Percentiles rank a stretch among this genome's conserved stretches.
Conservation (phyloP, 2,888 invertebrate species). For the Peribatodes rhomboidaria region DNA sequence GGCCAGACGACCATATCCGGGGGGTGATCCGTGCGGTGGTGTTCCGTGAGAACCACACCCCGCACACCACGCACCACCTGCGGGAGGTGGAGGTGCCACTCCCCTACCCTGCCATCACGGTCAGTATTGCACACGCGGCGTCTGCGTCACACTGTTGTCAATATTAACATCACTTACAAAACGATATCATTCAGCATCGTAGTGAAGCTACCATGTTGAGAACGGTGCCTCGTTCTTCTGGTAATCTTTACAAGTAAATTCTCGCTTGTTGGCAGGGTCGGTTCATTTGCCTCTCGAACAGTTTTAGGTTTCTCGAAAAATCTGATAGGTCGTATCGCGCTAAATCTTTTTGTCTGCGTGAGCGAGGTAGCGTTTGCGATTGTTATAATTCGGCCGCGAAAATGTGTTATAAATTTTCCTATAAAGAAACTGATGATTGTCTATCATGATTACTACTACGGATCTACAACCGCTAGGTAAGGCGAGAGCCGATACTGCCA, state of each 20-base stretch:
- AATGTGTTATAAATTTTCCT: neutral
- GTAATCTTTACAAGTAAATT: conserved; percentile 1
- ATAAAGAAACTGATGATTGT: conserved; percentile 2
- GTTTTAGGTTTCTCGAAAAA: neutral
- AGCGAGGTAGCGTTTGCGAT: conserved; percentile 65
- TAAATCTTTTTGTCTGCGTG: conserved; percentile 46
- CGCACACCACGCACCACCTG: conserved; percentile 91
- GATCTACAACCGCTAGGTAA: conserved; percentile 5
- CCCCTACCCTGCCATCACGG: conserved; percentile 80
- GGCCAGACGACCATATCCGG: conserved; percentile 97
- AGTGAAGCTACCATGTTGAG: neutral
- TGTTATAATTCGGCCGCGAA: conserved; percentile 43
- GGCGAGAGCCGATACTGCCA: conserved; percentile 26
- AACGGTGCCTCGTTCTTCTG: neutral
- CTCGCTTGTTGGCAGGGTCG: neutral
- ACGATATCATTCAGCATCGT: neutral
- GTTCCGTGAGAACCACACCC: conserved; percentile 92
- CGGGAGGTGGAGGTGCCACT: conserved; percentile 89
- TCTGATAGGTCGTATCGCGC: neutral
- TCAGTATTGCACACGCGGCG: conserved; percentile 68
- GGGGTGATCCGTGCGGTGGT: conserved; percentile 97
- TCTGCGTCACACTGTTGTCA: conserved; percentile 2
- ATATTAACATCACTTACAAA: neutral
- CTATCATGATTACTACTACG: conserved; percentile 4
- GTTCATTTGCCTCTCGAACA: neutral